Evolutionary conservation across 2,888 invertebrate species (phyloP).

Genomic region (Ichneumoninae sp.): DNA sequence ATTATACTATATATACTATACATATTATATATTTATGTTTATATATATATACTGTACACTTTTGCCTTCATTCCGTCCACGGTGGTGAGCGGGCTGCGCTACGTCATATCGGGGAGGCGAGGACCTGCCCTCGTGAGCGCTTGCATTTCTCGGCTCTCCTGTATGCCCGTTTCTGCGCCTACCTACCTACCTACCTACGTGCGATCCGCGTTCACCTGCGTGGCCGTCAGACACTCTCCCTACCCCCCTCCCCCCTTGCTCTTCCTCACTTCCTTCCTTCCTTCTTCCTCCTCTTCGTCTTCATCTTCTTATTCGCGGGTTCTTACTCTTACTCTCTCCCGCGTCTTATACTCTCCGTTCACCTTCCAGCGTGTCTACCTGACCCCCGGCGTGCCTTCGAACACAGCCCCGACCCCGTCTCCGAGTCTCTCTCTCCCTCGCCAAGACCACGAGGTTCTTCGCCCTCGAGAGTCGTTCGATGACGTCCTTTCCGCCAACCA

Average conservation of each 20-base stretch:
- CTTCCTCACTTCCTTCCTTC: slow-evolving; percentile 35
- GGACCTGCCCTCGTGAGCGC: slow-evolving; percentile 57
- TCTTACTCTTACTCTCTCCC: slow-evolving; percentile 32
- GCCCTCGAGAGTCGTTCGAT: slow-evolving; percentile 40
- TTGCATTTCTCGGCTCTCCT: slow-evolving; percentile 41
- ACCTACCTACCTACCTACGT: slow-evolving; percentile 61
- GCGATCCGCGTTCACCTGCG: slow-evolving; percentile 73
- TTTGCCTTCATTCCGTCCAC: slow-evolving; percentile 54
- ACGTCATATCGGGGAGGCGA: slow-evolving; percentile 55
- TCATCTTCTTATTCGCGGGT: slow-evolving; percentile 42
- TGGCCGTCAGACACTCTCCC: slow-evolving; percentile 43
- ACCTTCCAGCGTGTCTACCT: slow-evolving; percentile 60
- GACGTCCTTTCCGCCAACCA: slow-evolving; percentile 28
- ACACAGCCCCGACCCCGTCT: slow-evolving; percentile 43
- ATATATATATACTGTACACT: not conserved
- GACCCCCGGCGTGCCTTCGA: slow-evolving; percentile 55
- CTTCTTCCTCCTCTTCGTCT: slow-evolving; percentile 12
- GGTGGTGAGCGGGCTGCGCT: slow-evolving; percentile 37
- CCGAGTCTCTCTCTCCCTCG: slow-evolving; percentile 15
- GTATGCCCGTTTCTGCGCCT: slow-evolving; percentile 34
- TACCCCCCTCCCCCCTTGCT: not conserved
- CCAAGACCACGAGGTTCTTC: slow-evolving; percentile 46
- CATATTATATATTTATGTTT: no score
- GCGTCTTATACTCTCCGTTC: slow-evolving; percentile 33
- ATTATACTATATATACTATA: no score